Evolutionary conservation across 2,113 vertebrate species (phyloP).

Genomic region (Thryonomys swinderianus): DNA sequence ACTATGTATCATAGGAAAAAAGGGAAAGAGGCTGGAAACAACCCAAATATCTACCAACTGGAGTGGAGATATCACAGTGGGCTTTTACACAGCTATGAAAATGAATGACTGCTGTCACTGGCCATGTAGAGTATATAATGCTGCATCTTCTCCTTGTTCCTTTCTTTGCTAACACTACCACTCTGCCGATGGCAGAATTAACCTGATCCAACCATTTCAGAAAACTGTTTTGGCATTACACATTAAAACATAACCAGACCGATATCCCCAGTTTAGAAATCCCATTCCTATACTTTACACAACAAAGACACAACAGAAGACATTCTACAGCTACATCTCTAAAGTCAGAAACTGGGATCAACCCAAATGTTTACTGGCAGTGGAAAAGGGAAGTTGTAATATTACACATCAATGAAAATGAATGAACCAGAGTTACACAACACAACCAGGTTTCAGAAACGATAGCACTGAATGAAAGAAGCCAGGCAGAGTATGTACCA

Average conservation of each 20-base stretch:
- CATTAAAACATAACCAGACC: background rate
- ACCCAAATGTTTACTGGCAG: background rate
- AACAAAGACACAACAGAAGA: background rate
- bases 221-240: background rate
- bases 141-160: background rate
- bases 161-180: background rate
- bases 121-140: background rate
- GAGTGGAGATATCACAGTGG: background rate
- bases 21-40: background rate
- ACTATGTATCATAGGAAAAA: background rate
- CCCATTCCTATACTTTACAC: background rate
- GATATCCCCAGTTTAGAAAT: background rate
- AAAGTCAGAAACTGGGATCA: background rate
- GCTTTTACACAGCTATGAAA: background rate
- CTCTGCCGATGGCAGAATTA: background rate
- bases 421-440: background rate
- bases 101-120: background rate
- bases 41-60: background rate
- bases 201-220: background rate
- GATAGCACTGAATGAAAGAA: background rate
- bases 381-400: background rate
- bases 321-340: background rate
- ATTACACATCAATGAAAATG: background rate
- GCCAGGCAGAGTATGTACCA: background rate
- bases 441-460: constrained; percentile 32